Base-by-base conservation (phyloP, 2,113 vertebrate species). In the Oreochromis tanganicae region DNA sequence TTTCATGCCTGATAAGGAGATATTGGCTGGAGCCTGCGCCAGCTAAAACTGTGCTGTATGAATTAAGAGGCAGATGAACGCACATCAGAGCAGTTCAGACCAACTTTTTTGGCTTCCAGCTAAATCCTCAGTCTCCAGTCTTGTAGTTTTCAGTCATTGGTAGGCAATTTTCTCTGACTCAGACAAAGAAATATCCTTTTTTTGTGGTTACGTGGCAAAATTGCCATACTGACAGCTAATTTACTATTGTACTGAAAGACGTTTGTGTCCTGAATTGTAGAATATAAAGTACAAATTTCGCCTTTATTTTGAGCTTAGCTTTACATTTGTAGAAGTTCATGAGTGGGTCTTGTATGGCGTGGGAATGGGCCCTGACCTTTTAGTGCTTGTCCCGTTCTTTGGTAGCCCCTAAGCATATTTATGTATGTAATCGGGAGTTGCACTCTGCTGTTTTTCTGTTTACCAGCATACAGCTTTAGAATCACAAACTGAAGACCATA, bases 181-280 rank as follows among this genome's bases (percentile, higher is more conserved):
- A 24, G 38, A n/a, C n/a, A 24, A 73, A 27, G 3, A 46, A 73
- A 46, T 27, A 9, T 73, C 2, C 3, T 46, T 46, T 73, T 21
- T 5, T 27, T 6, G 48, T 50, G 0, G 38, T 46, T 0, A 27
- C 1, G 3, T 73, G 68, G 21, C 41, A 46, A 46, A 43, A 16
- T 27, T 71, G 24, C 38, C 0, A 24, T 16, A 71, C 0, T 71
- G 16, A 21, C 66, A 43, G 38, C n/a, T 24, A 66, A 71, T 71
- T 24, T 43, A 14, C 38, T 71, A 4, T 73, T 73, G 36, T 24
- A 68, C 0, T 41, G 36, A 41, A 68, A 41, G 12, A 5, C 0
- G 4, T 68, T 68, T 68, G 36, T 9, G 32, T 68, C 11, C 7
- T 68, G 1, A 41, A 68, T 68, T 24, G 34, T 68, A 68, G 63